These are phyloP conservation scores for Zaprionus kolodkinae DNA, from an alignment of 1,140 invertebrate species.

Conservation along the genomic window DNA sequence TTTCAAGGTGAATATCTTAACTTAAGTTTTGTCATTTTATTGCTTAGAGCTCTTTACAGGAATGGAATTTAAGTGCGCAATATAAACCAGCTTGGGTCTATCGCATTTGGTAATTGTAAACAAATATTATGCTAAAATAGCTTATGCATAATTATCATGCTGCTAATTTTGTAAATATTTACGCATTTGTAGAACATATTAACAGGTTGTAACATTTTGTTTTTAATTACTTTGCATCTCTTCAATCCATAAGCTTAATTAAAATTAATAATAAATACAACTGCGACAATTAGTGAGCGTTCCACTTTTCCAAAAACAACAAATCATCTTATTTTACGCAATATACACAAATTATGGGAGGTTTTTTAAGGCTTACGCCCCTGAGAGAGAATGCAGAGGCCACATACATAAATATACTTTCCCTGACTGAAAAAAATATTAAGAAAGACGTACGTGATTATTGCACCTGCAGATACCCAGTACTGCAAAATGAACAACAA, in stretches of 20 bases:
- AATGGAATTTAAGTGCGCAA: background rate
- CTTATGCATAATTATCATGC: background rate
- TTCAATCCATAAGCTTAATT: background rate
- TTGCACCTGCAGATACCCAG: background rate
- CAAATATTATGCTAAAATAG: background rate
- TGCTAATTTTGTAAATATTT: background rate
- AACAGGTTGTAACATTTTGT: background rate
- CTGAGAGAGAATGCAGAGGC: slow-evolving; percentile 7
- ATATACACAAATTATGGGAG: slow-evolving; percentile 39
- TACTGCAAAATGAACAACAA: background rate
- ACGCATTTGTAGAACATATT: background rate
- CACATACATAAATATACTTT: slow-evolving; percentile 55
- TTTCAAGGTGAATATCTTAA: background rate
- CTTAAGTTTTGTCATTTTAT: too few species aligned
- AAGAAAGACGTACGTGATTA: background rate
- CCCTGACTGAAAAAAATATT: slow-evolving; percentile 24
- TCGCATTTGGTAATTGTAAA: background rate
- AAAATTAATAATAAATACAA: too few species aligned
- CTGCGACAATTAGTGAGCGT: slow-evolving; percentile 3
- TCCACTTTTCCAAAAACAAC: slow-evolving; percentile 19
- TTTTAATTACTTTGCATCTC: background rate
- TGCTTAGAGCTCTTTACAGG: too few species aligned
- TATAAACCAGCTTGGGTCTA: background rate
- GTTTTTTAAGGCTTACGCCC: slow-evolving; percentile 23
- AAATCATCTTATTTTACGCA: slow-evolving; percentile 19